Base-by-base conservation (phyloP, 2,888 invertebrate species). In the Odontomyia ornata region DNA sequence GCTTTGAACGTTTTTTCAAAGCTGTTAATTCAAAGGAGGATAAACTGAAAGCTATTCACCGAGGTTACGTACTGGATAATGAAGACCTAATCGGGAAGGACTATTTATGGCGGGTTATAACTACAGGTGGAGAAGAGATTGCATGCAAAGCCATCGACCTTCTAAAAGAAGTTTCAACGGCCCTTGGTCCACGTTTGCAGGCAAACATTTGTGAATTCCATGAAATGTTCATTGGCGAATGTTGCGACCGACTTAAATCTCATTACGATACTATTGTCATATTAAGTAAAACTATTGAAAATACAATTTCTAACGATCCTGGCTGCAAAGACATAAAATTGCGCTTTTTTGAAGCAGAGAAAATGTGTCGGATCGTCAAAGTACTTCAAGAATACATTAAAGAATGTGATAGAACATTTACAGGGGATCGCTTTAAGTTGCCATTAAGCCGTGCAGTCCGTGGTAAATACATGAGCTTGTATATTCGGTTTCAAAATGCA, bases 21-120 rank as follows among this genome's bases (percentile, higher is more conserved):
- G 95, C 96, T 78, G 98, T 98, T 25, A 98, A 98, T 88, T 92
- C 93, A 79, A 98, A 97, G 88, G 97, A 97, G 87, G 95, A 95
- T 80, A 98, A 97, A 88, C 88, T 98, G 78, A 93, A 95, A 86
- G 89, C 93, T 79, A 96, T 95, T 85, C 89, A 96, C 84, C 91
- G 96, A 82, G 93, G 93, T 80, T 92, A 93, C 86, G 89, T 95
- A 83, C 93, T 98, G 88, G 96, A 97, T 86, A 96, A 97, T 87
- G 93, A 95, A 81, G 97, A 98, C 89, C 91, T 98, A 83, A 96
- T 97, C 85, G 98, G 98, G 80, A 92, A 96, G 84, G 98, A 98
- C 87, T 98, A 98, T 89, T 89, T 98, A 82, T 98, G 98, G 98
- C 90, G 94, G 86, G 95, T 95, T 43, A 95, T 98, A 81, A 93